A percentile compares a stretch with the other conserved stretches of the same genome.
These are phyloP conservation scores for Venusia cambrica DNA, from an alignment of 2,888 invertebrate genomes.

Conservation along the genomic window DNA sequence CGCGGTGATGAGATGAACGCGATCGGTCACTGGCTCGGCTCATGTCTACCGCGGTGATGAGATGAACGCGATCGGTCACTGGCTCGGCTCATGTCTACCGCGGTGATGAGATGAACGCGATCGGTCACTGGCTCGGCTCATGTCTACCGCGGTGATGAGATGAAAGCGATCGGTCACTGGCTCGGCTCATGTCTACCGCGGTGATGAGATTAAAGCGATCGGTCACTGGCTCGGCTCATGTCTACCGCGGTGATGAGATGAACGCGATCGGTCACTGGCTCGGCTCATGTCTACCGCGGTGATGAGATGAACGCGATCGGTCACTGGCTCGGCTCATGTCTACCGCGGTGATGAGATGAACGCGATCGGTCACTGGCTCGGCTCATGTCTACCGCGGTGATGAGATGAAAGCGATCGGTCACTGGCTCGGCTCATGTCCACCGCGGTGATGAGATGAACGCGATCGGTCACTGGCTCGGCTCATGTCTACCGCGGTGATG, in stretches of 20 bases:
- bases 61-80: neutral
- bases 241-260: constrained; percentile 1
- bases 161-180: neutral
- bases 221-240: too few relatives aligned
- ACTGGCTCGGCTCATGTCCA: too few relatives aligned
- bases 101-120: neutral
- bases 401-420: constrained; percentile 7
- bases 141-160: constrained; percentile 1
- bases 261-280: neutral
- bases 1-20: neutral
- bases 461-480: constrained; percentile 4
- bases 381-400: constrained; percentile 1
- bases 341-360: neutral
- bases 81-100: too few relatives aligned
- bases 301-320: neutral
- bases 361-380: neutral
- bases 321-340: too few relatives aligned
- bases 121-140: too few relatives aligned
- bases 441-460: too few relatives aligned
- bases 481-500: too few relatives aligned
- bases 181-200: constrained; percentile 1
- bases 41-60: constrained; percentile 1
- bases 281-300: constrained; percentile 1
- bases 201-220: neutral
- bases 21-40: neutral